phyloP scores from a whole-genome alignment of 2,113 vertebrate genomes.

The Ceyx cyanopectus region DNA sequence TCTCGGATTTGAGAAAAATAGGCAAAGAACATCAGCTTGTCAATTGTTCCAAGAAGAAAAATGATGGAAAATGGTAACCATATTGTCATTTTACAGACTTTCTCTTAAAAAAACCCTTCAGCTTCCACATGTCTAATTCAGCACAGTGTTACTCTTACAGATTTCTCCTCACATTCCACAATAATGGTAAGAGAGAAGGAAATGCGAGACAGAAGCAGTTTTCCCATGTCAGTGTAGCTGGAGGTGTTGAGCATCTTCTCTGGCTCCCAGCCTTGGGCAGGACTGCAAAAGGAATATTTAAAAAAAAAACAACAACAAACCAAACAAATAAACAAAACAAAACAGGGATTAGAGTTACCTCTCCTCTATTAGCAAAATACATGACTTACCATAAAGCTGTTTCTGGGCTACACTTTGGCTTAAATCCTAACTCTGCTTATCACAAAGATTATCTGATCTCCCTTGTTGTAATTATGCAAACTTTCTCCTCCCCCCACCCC shows the following conservation, averaged over 20 bases:
- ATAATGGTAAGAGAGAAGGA: rapidly evolving
- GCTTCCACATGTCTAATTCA: neutral
- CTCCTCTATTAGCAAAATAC: neutral
- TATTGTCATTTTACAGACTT: rapidly evolving
- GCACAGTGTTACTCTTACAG: rapidly evolving
- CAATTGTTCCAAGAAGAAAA: neutral
- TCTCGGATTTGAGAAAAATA: neutral
- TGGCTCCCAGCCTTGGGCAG: neutral
- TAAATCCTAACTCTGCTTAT: neutral
- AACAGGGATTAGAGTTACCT: neutral
- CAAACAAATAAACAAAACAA: neutral
- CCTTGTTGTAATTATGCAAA: neutral
- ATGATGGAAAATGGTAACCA: neutral
- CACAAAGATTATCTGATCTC: neutral
- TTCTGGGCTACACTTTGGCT: neutral
- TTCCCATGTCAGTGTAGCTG: neutral
- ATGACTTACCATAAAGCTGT: neutral
- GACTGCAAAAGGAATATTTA: neutral
- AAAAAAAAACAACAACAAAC: neutral
- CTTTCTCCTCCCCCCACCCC: neutral
- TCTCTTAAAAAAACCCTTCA: neutral
- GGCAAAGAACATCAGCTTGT: neutral
- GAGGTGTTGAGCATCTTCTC: neutral
- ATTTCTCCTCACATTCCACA: rapidly evolving
- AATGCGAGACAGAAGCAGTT: neutral